Base-by-base conservation (phyloP, 2,113 vertebrate species). In the Cynocephalus volans region DNA sequence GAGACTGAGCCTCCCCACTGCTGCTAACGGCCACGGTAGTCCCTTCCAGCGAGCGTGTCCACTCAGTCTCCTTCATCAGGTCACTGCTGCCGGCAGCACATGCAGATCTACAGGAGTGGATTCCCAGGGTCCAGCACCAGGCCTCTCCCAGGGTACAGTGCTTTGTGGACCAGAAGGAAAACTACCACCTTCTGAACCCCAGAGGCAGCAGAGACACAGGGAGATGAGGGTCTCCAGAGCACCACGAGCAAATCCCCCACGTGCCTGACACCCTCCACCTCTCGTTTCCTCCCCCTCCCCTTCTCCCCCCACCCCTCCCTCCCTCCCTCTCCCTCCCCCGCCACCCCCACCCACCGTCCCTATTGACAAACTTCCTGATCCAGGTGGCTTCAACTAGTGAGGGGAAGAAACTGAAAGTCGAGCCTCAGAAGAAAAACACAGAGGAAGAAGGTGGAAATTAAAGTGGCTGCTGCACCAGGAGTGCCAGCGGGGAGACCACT, bases 301-400 rank as follows among this genome's bases (percentile, higher is more conserved):
- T 19, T 6, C 36, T 26, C 2, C 64, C 12, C 19, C 69, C 26
- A 60, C 60, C 48, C 12, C n/a, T 1, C 18, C 24, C 33, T 52
- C 58, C 26, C 8, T 19, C 48, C 24, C 54, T 56, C 7, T 8
- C 48, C 54, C 19, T 11, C 1, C 3, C 11, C 9, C 11, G 24
- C 33, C 54, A 10, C 24, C 60, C 64, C 28, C 52, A 60, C 26
- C 24, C 52, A 19, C 41, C 77, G 56, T 11, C 69, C n/a, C 17
- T 28, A 17, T 0, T 6, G 62, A 73, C 26, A 93, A 60, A 89
- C 26, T 69, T 65, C 67, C 48, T 18, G 28, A 45, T 86, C 67
- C 76, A 36, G 36, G 9, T 24, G 54, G 50, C 93, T 97, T 67
- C 93, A 73, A 87, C 83, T 70, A 76, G 58, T 19, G 23, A 64